phyloP scores from a whole-genome alignment of 2,113 vertebrate species.

The Alethe diademata region DNA sequence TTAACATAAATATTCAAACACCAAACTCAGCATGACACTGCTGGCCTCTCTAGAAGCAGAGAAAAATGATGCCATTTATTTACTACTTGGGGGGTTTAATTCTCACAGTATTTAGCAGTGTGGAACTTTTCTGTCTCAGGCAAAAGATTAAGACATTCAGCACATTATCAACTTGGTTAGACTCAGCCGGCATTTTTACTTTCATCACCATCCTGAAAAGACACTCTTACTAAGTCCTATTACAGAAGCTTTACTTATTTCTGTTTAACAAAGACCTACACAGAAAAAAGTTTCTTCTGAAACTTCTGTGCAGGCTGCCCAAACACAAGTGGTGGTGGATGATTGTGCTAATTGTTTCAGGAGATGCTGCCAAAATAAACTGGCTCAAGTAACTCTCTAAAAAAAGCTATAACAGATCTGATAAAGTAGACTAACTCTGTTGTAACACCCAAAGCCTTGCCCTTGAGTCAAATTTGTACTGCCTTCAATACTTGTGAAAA shows the following conservation, averaged over 20 bases:
- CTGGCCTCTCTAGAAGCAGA: not conserved
- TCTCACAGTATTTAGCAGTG: not conserved
- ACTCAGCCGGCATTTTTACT: not conserved
- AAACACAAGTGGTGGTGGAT: not conserved
- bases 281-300: not conserved
- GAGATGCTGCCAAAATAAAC: not conserved
- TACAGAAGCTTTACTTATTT: not conserved
- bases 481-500: not conserved
- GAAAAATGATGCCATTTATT: not conserved
- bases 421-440: not conserved
- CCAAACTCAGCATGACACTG: not conserved
- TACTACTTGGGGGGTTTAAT: not conserved
- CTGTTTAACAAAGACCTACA: not conserved
- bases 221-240: not conserved
- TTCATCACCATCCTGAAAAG: not conserved
- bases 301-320: not conserved
- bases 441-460: not conserved
- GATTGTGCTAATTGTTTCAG: not conserved
- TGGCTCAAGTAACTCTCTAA: not conserved
- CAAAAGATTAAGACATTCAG: not conserved
- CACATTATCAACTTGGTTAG: not conserved
- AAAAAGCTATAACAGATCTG: not conserved
- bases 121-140: not conserved
- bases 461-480: not conserved
- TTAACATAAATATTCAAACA: not conserved